Evolutionary conservation across 2,888 invertebrate genomes (phyloP), one percentile per base, ranked within the genome.

Genomic region (Eupithecia pulchellata): DNA sequence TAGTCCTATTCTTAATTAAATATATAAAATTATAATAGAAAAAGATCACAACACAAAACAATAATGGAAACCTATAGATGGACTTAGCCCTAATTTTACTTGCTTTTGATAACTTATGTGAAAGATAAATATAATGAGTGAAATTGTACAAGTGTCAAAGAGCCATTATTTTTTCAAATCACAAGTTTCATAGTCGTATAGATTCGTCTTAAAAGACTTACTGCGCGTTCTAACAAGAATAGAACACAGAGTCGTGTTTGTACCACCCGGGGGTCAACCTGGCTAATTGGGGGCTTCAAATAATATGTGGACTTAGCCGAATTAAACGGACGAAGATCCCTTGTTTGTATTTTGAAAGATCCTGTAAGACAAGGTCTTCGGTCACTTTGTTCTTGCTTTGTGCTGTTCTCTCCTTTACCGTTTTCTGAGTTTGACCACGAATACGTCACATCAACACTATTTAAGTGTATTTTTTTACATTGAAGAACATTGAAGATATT

Each of bases 171-270:
- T 11, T 11, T 52, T 57, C 4, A 52, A 55, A 34, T 5, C 83
- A 79, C 82, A 4, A 0, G 4, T 78, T 79, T 76, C 32, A 29
- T 76, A 74, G 86, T 84, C 81, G 32, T 68, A 71, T 64, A 73
- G 72, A 83, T 82, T 80, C 82, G 85, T 84, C 84, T 86, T 85
- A 87, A 86, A 86, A 84, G 83, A 88, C 83, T 88, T 86, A 87
- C 87, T 83, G 87, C 78, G 80, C 66, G 78, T 81, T 84, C 82
- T 86, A 87, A 87, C 86, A 86, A 83, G 86, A 87, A 83, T 83
- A 81, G 85, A 84, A 82, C 84, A 81, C 78, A 60, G 58, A 77
- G 80, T 87, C 86, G 86, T 84, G 85, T 86, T 83, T 82, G 82
- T 80, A 20, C 61, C 34, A 81, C 75, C 79, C 76, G 76, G 64